Evolutionary conservation across 2,888 invertebrate genomes (phyloP).

Genomic region (Acanthoscelides obtectus): DNA sequence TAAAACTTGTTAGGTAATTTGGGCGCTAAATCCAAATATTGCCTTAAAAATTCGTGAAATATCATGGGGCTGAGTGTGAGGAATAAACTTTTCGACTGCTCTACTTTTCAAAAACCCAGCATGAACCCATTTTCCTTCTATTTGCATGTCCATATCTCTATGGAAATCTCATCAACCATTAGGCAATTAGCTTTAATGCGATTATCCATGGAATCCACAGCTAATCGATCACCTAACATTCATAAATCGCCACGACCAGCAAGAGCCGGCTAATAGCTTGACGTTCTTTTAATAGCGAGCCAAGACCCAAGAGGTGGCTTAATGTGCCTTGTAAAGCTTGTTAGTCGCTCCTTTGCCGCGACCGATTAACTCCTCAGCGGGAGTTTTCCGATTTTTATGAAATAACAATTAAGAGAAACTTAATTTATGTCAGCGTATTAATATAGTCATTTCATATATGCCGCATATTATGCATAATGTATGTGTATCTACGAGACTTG

Average conservation of each 20-base stretch:
- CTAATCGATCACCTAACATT: not conserved
- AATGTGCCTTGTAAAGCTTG: not conserved
- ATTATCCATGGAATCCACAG: not conserved
- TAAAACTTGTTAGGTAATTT: too few relatives aligned
- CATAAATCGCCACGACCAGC: not conserved
- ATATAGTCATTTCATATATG: not conserved
- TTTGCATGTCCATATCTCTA: too few relatives aligned
- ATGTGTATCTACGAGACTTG: not conserved
- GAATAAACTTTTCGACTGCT: too few relatives aligned
- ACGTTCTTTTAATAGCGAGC: not conserved
- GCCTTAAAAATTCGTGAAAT: too few relatives aligned
- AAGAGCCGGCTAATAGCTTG: not conserved
- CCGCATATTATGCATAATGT: not conserved
- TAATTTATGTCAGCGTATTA: not conserved
- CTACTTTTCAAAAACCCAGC: too few relatives aligned
- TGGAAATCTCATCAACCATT: too few relatives aligned
- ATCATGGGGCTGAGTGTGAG: too few relatives aligned
- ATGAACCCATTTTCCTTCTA: too few relatives aligned
- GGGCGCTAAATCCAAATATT: too few relatives aligned
- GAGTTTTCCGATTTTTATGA: not conserved
- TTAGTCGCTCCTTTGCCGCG: not conserved
- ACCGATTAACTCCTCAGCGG: not conserved
- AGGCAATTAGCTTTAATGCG: not conserved
- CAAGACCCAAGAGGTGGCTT: not conserved
- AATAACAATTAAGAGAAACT: not conserved